Evolutionary conservation across 2,797 vertebrate species (phyloP).

Genomic region (Botia kubotai): DNA sequence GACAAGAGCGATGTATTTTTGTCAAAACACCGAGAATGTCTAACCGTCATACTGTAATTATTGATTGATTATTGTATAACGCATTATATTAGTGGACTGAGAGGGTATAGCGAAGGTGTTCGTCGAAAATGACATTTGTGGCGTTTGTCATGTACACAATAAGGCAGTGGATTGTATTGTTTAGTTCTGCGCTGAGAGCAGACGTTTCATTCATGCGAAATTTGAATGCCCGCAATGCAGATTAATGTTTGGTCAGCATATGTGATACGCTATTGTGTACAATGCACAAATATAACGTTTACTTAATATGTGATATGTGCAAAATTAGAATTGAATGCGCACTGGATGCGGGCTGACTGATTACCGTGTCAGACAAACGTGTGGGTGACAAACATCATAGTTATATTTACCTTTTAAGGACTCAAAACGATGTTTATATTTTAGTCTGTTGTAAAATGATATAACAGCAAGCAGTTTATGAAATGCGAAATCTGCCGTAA

Average conservation of each 20-base stretch:
- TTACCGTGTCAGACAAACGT: too few relatives aligned
- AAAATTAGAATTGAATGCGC: not conserved
- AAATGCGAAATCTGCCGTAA: too few relatives aligned
- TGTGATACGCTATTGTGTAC: not conserved
- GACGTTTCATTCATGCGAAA: not conserved
- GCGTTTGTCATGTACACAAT: not conserved
- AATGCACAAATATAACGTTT: not conserved
- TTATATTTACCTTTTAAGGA: too few relatives aligned
- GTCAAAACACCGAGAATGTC: not conserved
- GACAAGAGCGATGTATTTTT: constrained; percentile 2
- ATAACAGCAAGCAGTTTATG: too few relatives aligned
- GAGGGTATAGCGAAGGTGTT: not conserved
- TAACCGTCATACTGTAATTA: not conserved
- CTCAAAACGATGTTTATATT: too few relatives aligned
- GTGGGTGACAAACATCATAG: too few relatives aligned
- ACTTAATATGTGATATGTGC: not conserved
- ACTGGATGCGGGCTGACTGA: not conserved
- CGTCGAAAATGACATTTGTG: not conserved
- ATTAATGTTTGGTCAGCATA: not conserved
- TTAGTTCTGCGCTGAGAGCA: not conserved
- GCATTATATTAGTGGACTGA: not conserved
- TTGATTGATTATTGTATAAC: not conserved
- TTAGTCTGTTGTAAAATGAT: too few relatives aligned
- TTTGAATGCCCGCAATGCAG: not conserved
- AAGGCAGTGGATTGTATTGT: not conserved